Base-by-base conservation (phyloP, 2,797 vertebrate species). In the Manis crassicaudata region DNA sequence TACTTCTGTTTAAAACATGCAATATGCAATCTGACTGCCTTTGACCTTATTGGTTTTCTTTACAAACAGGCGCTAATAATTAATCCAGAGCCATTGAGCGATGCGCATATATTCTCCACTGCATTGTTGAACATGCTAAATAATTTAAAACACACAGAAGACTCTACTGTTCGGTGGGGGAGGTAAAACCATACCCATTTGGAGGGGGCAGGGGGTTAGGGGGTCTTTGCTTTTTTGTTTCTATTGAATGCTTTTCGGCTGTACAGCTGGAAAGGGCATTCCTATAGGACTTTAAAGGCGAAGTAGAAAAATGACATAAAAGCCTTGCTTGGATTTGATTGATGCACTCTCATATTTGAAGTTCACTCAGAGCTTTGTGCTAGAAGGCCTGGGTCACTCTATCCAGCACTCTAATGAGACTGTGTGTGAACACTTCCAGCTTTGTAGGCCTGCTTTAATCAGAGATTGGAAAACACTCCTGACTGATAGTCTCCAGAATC, bases 311-410 rank as follows among this genome's bases (percentile, higher is more conserved):
- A 98, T 98, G 98, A 98, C 99, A 99, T 99, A 99, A 99, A 99
- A 99, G 99, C 98, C 98, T 99, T 98, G 98, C 98, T 98, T 97
- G 98, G 92, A 98, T 98, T 98, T 99, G 99, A 99, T 99, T 99
- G 99, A 99, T 99, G 99, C 98, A 99, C 98, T 98, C 98, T 99
- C 98, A 98, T 99, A 99, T 99, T 99, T 99, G 99, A 99, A 99
- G 99, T 99, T 99, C 99, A 99, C 99, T 99, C 98, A 95, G 98
- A 99, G 99, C 98, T 99, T 99, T 99, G 98, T 98, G 98, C 98
- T 98, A 95, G 98, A 98, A 98, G 98, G 98, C 98, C 97, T 98
- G 98, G 99, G 99, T 99, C 99, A 99, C 97, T 96, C 97, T 93
- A 97, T 97, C 98, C 97, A 98, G 96, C 81, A 68, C 97, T 98